Evolutionary conservation across 2,888 invertebrate genomes (phyloP), one percentile per base, ranked within the genome.

Genomic region (Subacronicta megacephala): DNA sequence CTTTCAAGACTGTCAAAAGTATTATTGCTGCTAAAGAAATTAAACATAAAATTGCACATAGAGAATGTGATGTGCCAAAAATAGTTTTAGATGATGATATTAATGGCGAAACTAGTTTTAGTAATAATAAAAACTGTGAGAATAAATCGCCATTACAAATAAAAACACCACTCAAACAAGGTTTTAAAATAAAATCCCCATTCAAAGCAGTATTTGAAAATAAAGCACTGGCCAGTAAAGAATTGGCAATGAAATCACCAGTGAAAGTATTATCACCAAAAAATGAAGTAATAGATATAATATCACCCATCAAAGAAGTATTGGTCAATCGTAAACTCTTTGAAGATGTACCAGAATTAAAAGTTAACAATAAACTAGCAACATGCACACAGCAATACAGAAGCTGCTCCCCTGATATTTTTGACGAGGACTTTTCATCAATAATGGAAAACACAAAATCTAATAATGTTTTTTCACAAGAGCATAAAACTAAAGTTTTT

Each of bases 351-450:
- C 50, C 38, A 50, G 40, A 56, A 45, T 4, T 53, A 44, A 52
- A 57, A 51, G 37, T 41, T 2, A 26, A 52, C 17, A 37, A 54
- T 18, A 50, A 66, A 13, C 17, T 58, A 35, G 42, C 42, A 33
- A 41, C 41, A 41, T 31, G 52, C 44, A 29, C 13, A 7, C 55
- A 66, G n/a, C 66, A 64, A 31, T 62, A 52, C 18, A 88, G 93
- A 80, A 88, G 92, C 72, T 67, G 70, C 62, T 94, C 94, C 3
- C 94, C 94, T 46, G 94, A 94, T 77, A 72, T 94, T 40, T 94
- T 94, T 88, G 94, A 90, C 81, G 94, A 94, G 81, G 94, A 94
- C 72, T 62, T 72, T 0, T 78, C 80, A 36, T 64, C 73, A 26
- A 71, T 86, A 20, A 62, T 76, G 35, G 67, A 65, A n/a, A 52